These are phyloP conservation scores for Megalurothrips usitatus DNA, from an alignment of 2,888 invertebrate genomes.

Conservation along the genomic window DNA sequence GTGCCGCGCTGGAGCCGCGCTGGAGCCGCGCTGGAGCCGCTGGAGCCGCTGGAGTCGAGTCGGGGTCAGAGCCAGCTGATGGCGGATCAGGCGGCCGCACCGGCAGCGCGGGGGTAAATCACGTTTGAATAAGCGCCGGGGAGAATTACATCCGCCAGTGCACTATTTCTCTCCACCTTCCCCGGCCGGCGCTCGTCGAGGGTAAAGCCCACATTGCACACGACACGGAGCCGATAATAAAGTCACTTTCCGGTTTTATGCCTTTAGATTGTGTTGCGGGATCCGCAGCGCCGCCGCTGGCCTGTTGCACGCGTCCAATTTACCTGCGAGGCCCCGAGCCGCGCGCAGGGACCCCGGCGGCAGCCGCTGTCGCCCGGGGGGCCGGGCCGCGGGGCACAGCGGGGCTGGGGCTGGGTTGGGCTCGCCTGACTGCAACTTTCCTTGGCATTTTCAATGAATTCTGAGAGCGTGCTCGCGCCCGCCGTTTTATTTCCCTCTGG, in stretches of 20 bases:
- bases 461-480: conserved; percentile 7
- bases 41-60: no score
- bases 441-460: conserved; percentile 20
- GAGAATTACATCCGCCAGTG: no score
- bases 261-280: neutral
- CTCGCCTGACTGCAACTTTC: neutral
- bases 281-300: neutral
- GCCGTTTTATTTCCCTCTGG: conserved; percentile 9
- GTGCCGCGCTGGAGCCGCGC: no score
- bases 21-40: no score
- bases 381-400: neutral
- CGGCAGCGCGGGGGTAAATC: no score
- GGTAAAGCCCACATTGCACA: neutral
- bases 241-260: neutral
- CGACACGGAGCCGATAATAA: neutral
- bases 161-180: no score
- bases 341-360: neutral
- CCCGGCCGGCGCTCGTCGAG: no score
- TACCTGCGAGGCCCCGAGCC: neutral
- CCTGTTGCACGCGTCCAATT: neutral
- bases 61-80: no score
- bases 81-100: no score
- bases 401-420: neutral
- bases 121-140: no score
- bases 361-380: neutral